Evolutionary conservation across 2,888 invertebrate genomes (phyloP).

Genomic region (Drosophila paranaensis): DNA sequence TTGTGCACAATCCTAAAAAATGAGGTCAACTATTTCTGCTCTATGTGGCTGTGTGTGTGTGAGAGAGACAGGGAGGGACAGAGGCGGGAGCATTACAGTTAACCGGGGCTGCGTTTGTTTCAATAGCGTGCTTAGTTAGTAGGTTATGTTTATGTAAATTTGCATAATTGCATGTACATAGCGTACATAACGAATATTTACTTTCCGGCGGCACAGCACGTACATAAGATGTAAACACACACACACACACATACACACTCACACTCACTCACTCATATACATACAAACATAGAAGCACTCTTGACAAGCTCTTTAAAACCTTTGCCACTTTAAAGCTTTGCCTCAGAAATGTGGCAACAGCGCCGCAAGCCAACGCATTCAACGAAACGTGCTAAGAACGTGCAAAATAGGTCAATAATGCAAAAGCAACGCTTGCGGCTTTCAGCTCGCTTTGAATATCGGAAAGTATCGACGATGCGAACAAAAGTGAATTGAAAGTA

Average conservation of each 20-base stretch:
- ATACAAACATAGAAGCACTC: background rate
- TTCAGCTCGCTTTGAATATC: slow-evolving; percentile 18
- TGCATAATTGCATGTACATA: slow-evolving; percentile 71
- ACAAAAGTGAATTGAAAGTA: background rate
- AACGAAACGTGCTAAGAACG: slow-evolving; percentile 44
- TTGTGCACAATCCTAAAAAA: slow-evolving; percentile 75
- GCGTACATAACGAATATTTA: slow-evolving; percentile 43
- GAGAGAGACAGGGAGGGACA: slow-evolving; percentile 10
- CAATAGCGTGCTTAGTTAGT: slow-evolving; percentile 79
- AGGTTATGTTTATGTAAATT: slow-evolving; percentile 81
- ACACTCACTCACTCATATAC: background rate
- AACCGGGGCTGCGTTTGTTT: slow-evolving; percentile 64
- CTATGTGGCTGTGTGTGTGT: slow-evolving; percentile 25
- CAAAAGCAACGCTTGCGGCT: slow-evolving; percentile 59
- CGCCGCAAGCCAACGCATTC: slow-evolving; percentile 31
- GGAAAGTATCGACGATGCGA: background rate
- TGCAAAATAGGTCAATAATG: slow-evolving; percentile 73
- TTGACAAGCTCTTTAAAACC: slow-evolving; percentile 34
- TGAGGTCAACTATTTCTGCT: slow-evolving; percentile 78
- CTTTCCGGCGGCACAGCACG: slow-evolving; percentile 13
- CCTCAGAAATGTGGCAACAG: slow-evolving; percentile 61
- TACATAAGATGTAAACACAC: slow-evolving; percentile 1
- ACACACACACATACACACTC: background rate
- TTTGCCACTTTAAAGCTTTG: slow-evolving; percentile 39
- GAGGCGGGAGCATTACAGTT: slow-evolving; percentile 19